Evolutionary conservation across 2,113 vertebrate species (phyloP).

Genomic region (Trinectes maculatus): DNA sequence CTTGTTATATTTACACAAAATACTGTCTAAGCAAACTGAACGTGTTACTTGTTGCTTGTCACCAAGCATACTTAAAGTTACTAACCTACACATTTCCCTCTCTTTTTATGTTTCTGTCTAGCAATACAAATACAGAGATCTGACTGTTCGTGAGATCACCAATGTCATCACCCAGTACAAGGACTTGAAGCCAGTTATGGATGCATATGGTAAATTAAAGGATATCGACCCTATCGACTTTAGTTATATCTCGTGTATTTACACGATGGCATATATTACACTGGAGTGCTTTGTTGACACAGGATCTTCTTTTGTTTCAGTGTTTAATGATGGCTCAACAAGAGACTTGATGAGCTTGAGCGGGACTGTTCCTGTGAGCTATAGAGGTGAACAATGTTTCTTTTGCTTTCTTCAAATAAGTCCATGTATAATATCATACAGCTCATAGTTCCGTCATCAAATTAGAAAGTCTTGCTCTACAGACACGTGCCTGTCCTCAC

Average conservation of each 20-base stretch:
- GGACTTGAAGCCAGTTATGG: constrained; percentile 96
- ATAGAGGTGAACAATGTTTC: constrained; percentile 85
- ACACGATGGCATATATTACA: neutral
- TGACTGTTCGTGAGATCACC: constrained; percentile 93
- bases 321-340: constrained; percentile 96
- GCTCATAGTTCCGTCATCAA: neutral
- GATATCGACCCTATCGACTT: neutral
- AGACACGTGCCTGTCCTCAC: no score
- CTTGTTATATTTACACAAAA: no score
- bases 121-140: constrained; percentile 97
- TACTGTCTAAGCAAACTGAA: no score
- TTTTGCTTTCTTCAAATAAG: neutral
- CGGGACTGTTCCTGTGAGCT: constrained; percentile 96
- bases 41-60: no score
- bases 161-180: constrained; percentile 94
- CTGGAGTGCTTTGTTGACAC: constrained; percentile 15
- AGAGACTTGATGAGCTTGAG: constrained; percentile 96
- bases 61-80: no score
- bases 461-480: neutral
- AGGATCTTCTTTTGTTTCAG: constrained; percentile 76
- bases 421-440: neutral
- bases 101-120: constrained; percentile 62
- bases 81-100: neutral
- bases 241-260: neutral
- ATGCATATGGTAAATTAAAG: constrained; percentile 89